Percentiles rank a stretch among this genome's conserved stretches.
These are phyloP conservation scores for Brachyptera putata DNA, from an alignment of 2,888 invertebrate species.

Conservation along the genomic window DNA sequence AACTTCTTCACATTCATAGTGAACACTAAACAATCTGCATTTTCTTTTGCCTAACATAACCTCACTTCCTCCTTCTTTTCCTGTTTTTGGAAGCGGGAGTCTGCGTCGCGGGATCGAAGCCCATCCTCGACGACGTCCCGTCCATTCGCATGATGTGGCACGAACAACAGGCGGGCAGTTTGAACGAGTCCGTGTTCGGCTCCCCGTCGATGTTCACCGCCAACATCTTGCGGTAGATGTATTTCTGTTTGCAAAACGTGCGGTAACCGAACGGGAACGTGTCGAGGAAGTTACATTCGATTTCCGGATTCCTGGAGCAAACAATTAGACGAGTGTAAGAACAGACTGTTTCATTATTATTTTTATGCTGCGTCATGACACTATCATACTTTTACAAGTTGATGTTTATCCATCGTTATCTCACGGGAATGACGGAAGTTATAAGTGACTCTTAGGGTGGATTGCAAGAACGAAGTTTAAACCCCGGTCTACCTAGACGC, in stretches of 20 bases:
- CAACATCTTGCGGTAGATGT: slow-evolving; percentile 51
- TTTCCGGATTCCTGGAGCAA: slow-evolving; percentile 43
- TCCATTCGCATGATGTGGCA: slow-evolving; percentile 46
- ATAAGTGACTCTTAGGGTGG: no score
- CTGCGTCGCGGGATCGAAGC: neutral
- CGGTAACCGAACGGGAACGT: slow-evolving; percentile 48
- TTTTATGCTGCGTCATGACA: neutral
- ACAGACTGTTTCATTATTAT: no score
- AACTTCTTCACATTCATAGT: no score
- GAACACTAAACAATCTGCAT: no score
- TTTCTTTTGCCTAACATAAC: no score
- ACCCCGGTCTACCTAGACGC: no score
- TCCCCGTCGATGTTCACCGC: slow-evolving; percentile 49
- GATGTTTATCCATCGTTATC: no score
- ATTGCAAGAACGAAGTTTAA: no score
- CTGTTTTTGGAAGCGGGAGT: no score
- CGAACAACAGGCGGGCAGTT: slow-evolving; percentile 71
- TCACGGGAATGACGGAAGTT: no score
- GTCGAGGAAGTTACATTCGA: slow-evolving; percentile 50
- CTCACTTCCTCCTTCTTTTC: no score
- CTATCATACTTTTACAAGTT: no score
- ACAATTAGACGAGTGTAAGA: neutral
- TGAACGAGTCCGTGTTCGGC: slow-evolving; percentile 49
- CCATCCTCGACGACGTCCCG: neutral
- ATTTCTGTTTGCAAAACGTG: slow-evolving; percentile 57